Conservation (phyloP, 2,888 invertebrate genomes). For the Macrosiphum euphorbiae region DNA sequence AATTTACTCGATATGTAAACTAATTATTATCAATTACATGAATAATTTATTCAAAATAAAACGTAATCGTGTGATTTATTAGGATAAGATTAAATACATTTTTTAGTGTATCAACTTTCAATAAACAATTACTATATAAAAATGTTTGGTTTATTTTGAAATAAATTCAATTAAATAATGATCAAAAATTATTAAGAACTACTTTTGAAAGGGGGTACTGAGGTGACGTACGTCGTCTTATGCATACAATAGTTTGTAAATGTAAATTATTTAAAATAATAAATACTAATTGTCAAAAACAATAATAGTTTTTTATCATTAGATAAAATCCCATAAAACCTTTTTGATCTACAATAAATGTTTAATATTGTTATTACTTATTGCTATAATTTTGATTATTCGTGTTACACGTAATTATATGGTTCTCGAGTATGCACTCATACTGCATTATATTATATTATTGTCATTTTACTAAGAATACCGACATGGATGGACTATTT, state of each 20-base stretch:
- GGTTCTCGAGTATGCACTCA: neutral
- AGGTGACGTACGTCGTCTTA: no score
- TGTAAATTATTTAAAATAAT: neutral
- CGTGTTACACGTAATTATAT: neutral
- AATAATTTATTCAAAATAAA: neutral
- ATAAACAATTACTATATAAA: neutral
- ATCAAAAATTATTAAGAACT: neutral
- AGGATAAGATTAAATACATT: neutral
- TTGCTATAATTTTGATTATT: neutral
- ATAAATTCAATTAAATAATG: neutral
- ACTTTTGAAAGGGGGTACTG: no score
- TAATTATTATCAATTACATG: neutral
- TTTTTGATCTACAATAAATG: neutral
- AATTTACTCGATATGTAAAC: neutral
- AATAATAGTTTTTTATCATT: neutral
- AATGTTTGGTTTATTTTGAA: neutral
- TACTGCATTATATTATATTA: neutral
- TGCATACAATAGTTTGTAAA: neutral
- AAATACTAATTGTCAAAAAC: neutral
- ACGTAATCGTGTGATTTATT: neutral
- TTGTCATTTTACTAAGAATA: neutral
- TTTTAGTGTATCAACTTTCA: neutral
- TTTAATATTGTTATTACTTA: neutral
- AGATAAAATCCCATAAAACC: neutral
- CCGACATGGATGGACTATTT: neutral